Base-by-base conservation (phyloP, 64 coral and sea anemone genomes). In the Exaiptasia diaphana region DNA sequence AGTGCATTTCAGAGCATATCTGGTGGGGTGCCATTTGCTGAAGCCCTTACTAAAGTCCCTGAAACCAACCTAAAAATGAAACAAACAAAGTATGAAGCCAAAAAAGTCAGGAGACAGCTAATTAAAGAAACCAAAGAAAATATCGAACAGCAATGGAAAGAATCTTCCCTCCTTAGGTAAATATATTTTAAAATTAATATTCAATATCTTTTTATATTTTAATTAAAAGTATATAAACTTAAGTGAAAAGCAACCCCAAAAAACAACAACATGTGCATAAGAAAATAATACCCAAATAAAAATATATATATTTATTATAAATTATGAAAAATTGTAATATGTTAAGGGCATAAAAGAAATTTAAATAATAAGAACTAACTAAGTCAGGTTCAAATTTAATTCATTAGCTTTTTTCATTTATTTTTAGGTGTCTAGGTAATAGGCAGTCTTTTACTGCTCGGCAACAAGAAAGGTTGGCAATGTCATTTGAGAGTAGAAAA, bases 91-190 rank as follows among this genome's bases (percentile, higher is more conserved):
- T 27, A 11, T 48, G 39, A 43, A 25, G 13, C 31, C 32, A 73
- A 73, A 37, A 48, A 46, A 42, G 67, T 26, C 17, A 41, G 67
- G 5, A 71, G 67, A 44, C 36, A 71, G 22, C 0, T 71, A 13
- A 0, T 71, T 17, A 71, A 26, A 1, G 0, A 73, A 44, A 49
- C 3, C 23, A 88, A 88, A 27, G 61, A 88, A 27, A 73, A 57
- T 15, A 70, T 41, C 15, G 75, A 88, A 32, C 65, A 80, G 32
- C 21, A 89, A 70, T 81, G 77, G 86, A 35, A 64, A 29, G 67
- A 74, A 50, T 63, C 76, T 63, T 78, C 67, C 21, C 45, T 89
- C 6, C 36, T 69, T 21, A 87, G 73, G 84, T 78, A 76, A 55
- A 25, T 49, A 77, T 3, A 58, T 58, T 13, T 6, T 58, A 31